Evolutionary conservation across 2,888 invertebrate species (phyloP), one percentile per base, ranked within the genome.

Genomic region (Chrysolina oricalcia): DNA sequence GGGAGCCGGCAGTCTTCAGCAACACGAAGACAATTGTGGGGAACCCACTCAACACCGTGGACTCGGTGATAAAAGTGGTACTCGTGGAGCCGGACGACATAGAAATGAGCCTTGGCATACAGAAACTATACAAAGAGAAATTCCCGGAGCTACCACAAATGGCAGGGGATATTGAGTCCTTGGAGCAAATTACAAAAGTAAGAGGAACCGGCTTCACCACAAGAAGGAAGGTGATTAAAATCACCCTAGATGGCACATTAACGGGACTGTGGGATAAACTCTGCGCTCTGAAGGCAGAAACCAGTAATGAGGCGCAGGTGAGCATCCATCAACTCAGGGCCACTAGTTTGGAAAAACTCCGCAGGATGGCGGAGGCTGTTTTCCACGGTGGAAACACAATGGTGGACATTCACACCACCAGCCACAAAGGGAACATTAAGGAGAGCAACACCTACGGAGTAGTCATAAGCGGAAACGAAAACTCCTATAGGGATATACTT

Each of bases 241-340:
- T 59, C 21, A 43, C 10, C n/a, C n/a, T n/a, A n/a, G 27, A 69
- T 59, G 69, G 59, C 15, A 41, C 69, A 3, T 15, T 13, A 10
- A 10, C 11, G 41, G n/a, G 59, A 19, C 23, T 69, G 9, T 59
- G 59, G 43, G 41, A 43, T n/a, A 69, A 69, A 27, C 35, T 69
- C 1, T 71, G 15, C 48, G 21, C n/a, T n/a, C n/a, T n/a, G 50
- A 17, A 71, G 41, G n/a, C n/a, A n/a, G 53, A 53, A 13, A 71
- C 50, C n/a, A 1, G n/a, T 13, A 48, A 46, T 2, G 59, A 46
- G 63, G 13, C 15, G 11, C 46, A 23, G 10, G 59, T 63, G 19
- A 2, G 27, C 15, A 46, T 70, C 6, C 63, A 70, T 9, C 56
- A 59, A 0, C 2, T 59, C 8, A 59, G 15, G 17, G 21, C 48